Base-by-base conservation (phyloP, 2,888 invertebrate species). In the Melanostoma mellinum region DNA sequence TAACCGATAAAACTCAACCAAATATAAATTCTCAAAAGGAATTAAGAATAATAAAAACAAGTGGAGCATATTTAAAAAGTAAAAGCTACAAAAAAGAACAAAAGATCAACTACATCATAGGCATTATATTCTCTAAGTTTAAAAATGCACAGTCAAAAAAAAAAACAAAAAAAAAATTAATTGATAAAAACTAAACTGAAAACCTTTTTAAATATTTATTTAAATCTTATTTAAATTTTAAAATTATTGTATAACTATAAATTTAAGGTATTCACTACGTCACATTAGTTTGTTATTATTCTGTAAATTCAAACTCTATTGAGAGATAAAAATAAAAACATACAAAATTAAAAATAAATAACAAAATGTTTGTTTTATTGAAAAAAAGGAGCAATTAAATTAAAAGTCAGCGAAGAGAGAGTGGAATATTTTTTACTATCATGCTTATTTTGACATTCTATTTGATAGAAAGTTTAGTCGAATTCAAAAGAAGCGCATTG, bases 241-340 rank as follows among this genome's bases (percentile, higher is more conserved):
- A 77, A 68, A 73, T 73, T 58, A 77, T 65, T 75, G 50, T 69
- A 68, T 58, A 60, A 60, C 48, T 60, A 38, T 69, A 56, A 81
- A 76, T 63, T 20, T 82, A 76, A 72, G 44, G 46, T 77, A 77
- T 78, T 65, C 68, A 74, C 9, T 73, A 72, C 82, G 46, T 82
- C 73, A 82, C 53, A 78, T 78, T 73, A 77, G 73, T 82, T 82
- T 82, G 78, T 82, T 78, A 78, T 82, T 78, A 78, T 82, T 78
- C 73, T 78, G 82, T 82, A 82, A 78, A 68, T 68, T 73, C 69
- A 46, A 69, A 63, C 81, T 81, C 69, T 58, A 53, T 46, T 71
- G 72, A 77, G 77, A 73, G 68, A 61, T 63, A 82, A 68, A 42
- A 78, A 82, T 78, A 82, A 78, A 82, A 73, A 50, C 61, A 61